Base-by-base conservation (phyloP, 2,113 vertebrate species). In the Alouatta palliata region DNA sequence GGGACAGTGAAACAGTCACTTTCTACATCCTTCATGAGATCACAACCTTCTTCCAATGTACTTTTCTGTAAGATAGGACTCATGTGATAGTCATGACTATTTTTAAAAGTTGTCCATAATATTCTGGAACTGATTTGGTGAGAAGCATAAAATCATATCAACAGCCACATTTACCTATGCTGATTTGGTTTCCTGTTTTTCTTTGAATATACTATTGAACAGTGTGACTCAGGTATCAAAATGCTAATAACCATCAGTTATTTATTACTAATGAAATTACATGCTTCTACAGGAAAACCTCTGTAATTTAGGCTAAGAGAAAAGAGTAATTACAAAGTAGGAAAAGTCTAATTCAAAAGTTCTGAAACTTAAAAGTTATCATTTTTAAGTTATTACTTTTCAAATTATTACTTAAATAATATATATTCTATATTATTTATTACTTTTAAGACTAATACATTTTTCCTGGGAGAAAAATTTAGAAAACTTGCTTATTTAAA, bases 401-500 rank as follows among this genome's bases (percentile, higher is more conserved):
- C 20, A 88, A 56, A 49, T 91, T 75, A 91, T 64, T 95, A 58
- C 49, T 86, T 82, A 90, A 68, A 2, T 64, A 71, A 82, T 70
- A 84, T 27, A 81, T 19, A 32, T 61, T 90, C 37, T 58, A 68
- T 54, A 70, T n/a, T 82, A 76, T 23, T 90, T 68, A 85, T 71
- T 71, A 92, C 8, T 10, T 89, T 93, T 56, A 80, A 89, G 68
- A 54, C 27, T 79, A 96, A 94, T n/a, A 81, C 37, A 76, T 81
- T 97, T 83, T 75, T 37, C 49, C 32, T 35, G 76, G 47, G n/a
- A 87, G 27, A 94, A 87, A 95, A 47, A 4, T 90, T 75, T 87
- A 68, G 30, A 88, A 95, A 95, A 58, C 14, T 35, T 87, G 47
- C 47, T 87, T 70, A 84, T 52, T 68, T 92, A 95, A 96, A 95